phyloP scores from a whole-genome alignment of 2,797 vertebrate genomes.

The Nasua narica region DNA sequence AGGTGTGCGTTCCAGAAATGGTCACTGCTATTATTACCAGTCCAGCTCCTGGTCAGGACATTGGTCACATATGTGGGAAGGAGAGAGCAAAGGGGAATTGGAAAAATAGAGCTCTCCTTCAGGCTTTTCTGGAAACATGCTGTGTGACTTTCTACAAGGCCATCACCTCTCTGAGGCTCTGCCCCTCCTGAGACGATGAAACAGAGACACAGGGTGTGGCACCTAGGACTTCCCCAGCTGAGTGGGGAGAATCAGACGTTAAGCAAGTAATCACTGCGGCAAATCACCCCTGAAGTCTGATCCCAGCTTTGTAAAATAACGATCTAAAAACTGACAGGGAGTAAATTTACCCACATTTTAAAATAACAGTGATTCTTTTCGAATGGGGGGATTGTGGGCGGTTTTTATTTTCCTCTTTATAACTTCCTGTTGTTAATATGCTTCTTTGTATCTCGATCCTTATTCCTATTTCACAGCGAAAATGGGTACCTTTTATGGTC shows the following conservation, averaged over 20 bases:
- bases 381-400: neutral
- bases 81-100: neutral
- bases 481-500: neutral
- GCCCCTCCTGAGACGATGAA: neutral
- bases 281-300: neutral
- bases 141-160: neutral
- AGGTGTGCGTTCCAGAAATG: neutral
- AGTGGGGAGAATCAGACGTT: neutral
- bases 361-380: neutral
- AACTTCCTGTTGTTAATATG: neutral
- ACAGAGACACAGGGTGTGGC: neutral
- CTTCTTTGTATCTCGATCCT: neutral
- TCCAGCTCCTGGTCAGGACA: neutral
- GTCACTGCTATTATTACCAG: neutral
- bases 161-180: neutral
- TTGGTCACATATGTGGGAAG: neutral
- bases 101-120: neutral
- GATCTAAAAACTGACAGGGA: neutral
- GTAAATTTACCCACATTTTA: neutral
- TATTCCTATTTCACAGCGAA: neutral
- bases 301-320: neutral
- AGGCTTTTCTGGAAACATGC: neutral
- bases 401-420: neutral
- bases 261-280: neutral
- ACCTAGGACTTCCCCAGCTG: neutral